Evolutionary conservation across 92 coral and sea anemone species (phyloP).

Genomic region (Pocillopora meandrina): DNA sequence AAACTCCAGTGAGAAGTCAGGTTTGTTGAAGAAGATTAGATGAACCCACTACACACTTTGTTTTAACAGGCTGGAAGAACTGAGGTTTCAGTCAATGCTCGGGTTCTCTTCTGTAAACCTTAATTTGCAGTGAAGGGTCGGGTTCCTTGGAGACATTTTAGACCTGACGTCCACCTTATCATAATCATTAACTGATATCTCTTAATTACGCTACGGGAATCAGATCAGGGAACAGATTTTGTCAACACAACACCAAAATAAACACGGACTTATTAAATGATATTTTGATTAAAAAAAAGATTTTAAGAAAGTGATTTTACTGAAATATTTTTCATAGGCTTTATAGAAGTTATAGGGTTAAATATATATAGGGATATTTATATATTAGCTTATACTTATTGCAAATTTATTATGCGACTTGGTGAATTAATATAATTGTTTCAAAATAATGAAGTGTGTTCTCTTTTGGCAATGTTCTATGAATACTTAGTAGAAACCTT

Average conservation of each 20-base stretch:
- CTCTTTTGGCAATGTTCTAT: not conserved
- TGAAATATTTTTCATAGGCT: conserved; percentile 1
- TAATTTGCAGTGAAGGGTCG: too few relatives aligned
- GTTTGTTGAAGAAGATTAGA: too few relatives aligned
- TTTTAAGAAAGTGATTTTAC: conserved; percentile 20
- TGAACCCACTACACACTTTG: too few relatives aligned
- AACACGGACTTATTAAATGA: not conserved
- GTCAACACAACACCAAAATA: not conserved
- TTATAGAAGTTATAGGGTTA: not conserved
- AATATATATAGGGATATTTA: conserved; percentile 34
- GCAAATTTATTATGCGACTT: not conserved
- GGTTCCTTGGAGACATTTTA: too few relatives aligned
- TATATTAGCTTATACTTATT: conserved; percentile 6
- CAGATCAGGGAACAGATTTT: not conserved
- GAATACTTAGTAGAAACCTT: not conserved
- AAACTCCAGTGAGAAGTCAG: too few relatives aligned
- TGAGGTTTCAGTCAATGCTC: too few relatives aligned
- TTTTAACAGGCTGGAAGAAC: too few relatives aligned
- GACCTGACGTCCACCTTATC: too few relatives aligned
- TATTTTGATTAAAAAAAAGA: conserved; percentile 7
- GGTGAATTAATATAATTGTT: not conserved
- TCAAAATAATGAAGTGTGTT: not conserved
- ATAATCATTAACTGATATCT: not conserved
- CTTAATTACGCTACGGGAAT: not conserved
- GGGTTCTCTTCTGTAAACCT: too few relatives aligned